These are phyloP conservation scores for Vulpes ferrilata DNA, from an alignment of 2,113 vertebrate genomes.

Conservation along the genomic window DNA sequence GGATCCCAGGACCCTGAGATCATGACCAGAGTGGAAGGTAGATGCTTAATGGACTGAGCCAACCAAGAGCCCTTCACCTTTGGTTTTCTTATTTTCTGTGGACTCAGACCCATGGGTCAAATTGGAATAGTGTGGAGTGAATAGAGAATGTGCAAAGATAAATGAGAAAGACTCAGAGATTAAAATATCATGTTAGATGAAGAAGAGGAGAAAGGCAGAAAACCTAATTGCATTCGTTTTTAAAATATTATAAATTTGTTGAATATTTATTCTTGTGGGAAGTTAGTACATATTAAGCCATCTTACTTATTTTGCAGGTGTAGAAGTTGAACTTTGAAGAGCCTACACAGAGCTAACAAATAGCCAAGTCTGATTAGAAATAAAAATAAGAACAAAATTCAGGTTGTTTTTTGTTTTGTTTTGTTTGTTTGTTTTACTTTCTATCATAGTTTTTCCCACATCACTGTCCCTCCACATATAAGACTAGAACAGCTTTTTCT, in stretches of 20 bases:
- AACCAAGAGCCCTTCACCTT: background rate
- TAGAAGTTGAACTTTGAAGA: background rate
- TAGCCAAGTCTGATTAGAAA: background rate
- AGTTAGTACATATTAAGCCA: background rate
- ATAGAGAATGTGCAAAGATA: background rate
- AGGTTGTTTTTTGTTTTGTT: background rate
- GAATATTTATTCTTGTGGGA: background rate
- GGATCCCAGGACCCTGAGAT: background rate
- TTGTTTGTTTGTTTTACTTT: background rate
- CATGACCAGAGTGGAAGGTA: background rate
- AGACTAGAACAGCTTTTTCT: background rate
- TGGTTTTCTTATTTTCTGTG: background rate
- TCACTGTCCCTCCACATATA: background rate
- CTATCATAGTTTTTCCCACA: background rate
- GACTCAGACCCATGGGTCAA: background rate
- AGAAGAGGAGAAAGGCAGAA: background rate
- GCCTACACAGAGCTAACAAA: background rate
- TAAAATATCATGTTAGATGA: background rate
- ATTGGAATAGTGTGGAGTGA: background rate
- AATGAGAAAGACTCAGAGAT: background rate
- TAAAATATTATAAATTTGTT: background rate
- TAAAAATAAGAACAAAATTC: background rate
- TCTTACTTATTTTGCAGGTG: background rate
- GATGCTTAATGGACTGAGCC: background rate
- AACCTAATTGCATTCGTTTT: background rate